phyloP scores from a whole-genome alignment of 2,113 vertebrate species.

The Pseudopipra pipra region DNA sequence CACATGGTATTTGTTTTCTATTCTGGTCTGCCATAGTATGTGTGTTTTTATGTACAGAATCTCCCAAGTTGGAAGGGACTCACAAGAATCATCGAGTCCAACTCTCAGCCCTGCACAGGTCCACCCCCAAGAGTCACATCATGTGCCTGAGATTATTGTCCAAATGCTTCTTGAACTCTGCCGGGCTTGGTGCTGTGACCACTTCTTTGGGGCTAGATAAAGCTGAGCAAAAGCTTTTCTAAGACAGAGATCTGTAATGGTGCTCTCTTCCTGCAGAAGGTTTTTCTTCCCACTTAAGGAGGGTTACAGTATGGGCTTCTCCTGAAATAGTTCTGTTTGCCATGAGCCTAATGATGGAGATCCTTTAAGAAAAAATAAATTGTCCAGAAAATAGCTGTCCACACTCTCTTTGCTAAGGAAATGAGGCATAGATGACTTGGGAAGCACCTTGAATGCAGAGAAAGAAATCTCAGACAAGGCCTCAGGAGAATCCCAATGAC shows the following conservation, averaged over 20 bases:
- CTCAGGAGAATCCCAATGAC: neutral
- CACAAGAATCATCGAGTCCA: neutral
- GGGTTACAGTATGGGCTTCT: too few relatives aligned
- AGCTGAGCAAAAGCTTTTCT: neutral
- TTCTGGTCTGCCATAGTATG: rapidly evolving
- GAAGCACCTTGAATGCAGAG: neutral
- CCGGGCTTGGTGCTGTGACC: neutral
- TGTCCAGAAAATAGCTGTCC: neutral
- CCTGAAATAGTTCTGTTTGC: neutral
- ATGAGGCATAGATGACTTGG: neutral
- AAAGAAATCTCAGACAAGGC: neutral
- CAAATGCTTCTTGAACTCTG: neutral
- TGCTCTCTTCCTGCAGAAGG: neutral
- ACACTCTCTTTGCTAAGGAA: neutral
- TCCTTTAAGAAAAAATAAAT: neutral
- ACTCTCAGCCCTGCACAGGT: neutral
- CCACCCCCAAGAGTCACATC: neutral
- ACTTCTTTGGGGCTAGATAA: neutral
- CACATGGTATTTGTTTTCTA: neutral
- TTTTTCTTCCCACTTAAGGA: neutral
- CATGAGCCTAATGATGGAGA: neutral
- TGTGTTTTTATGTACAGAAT: neutral
- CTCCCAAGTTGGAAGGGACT: neutral
- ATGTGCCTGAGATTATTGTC: neutral
- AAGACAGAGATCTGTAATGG: neutral